A percentile compares a stretch with the other conserved stretches of the same genome.
phyloP scores from a whole-genome alignment of 2,888 invertebrate genomes.

The Macrophya annulata region DNA sequence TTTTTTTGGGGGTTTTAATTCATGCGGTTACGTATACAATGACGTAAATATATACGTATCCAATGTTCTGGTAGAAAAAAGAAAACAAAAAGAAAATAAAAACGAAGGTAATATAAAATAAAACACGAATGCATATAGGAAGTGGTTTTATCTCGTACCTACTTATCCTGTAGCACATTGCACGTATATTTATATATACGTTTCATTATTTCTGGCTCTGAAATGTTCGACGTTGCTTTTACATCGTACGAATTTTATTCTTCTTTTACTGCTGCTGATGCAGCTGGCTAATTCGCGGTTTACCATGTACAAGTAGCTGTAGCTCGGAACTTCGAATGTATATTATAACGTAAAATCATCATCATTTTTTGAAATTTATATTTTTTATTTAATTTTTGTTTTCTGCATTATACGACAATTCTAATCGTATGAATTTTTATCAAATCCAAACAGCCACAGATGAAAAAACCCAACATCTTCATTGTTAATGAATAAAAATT shows the following conservation, averaged over 20 bases:
- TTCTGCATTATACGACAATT: no score
- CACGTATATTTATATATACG: background rate
- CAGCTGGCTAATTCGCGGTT: conserved; percentile 26
- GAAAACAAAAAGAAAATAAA: no score
- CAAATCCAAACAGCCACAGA: background rate
- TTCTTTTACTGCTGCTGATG: background rate
- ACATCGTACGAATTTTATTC: background rate
- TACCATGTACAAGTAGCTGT: background rate
- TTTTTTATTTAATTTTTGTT: no score
- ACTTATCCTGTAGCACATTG: background rate
- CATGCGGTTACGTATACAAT: background rate
- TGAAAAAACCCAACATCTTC: background rate
- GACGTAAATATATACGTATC: background rate
- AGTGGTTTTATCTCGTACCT: conserved; percentile 9
- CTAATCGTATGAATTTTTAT: no score
- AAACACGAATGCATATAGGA: conserved; percentile 3
- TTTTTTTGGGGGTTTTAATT: conserved; percentile 12
- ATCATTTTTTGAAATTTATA: no score
- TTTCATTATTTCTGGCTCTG: conserved; percentile 7
- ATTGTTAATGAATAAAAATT: background rate
- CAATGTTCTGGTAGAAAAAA: no score
- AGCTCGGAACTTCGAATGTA: background rate
- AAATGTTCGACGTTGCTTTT: conserved; percentile 14
- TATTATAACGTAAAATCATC: no score
- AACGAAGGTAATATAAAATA: no score